phyloP scores from a whole-genome alignment of 2,113 vertebrate species.

The Laticauda colubrina region DNA sequence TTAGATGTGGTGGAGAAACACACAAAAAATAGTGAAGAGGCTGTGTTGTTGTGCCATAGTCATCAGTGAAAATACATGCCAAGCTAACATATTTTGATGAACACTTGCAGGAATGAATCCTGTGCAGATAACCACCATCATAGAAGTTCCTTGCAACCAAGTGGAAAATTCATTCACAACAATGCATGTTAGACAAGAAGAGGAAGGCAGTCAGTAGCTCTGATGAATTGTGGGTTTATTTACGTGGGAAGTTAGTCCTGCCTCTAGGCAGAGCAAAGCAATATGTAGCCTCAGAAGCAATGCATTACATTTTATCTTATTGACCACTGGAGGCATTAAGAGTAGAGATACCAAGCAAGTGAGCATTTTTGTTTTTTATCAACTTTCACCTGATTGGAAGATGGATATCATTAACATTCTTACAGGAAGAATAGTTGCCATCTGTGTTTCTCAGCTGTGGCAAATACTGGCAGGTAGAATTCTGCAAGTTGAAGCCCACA shows the following conservation, averaged over 20 bases:
- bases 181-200: background rate
- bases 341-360: background rate
- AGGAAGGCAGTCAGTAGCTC: background rate
- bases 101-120: background rate
- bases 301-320: background rate
- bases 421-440: background rate
- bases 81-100: background rate
- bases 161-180: background rate
- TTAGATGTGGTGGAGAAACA: background rate
- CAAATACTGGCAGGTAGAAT: background rate
- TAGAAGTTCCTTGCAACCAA: background rate
- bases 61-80: background rate
- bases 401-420: background rate
- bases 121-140: background rate
- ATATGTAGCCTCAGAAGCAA: background rate
- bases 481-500: background rate
- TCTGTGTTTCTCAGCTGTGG: background rate
- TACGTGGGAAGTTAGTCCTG: background rate
- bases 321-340: background rate
- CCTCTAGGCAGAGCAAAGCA: background rate
- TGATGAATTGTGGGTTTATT: background rate
- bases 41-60: background rate
- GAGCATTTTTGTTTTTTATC: background rate
- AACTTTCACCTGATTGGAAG: background rate
- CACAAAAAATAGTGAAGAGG: background rate